Conservation (phyloP, 2,888 invertebrate genomes). For the Brachylomia viminalis region DNA sequence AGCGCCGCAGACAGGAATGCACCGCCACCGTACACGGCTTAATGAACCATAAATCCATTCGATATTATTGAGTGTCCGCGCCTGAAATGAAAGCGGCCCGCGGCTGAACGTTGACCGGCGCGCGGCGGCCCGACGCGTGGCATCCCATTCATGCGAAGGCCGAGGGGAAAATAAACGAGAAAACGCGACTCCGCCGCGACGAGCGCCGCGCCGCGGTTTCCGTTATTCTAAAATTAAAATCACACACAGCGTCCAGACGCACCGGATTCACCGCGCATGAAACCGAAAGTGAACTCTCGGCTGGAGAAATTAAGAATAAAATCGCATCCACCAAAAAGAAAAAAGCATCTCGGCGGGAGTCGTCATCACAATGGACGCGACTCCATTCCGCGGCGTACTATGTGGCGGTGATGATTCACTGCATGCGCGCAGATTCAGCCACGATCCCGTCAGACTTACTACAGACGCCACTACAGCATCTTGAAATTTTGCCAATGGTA, state of each 20-base stretch:
- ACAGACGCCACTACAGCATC: conserved; percentile 85
- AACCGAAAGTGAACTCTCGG: conserved; percentile 76
- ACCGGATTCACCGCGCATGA: conserved; percentile 60
- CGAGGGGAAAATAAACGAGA: conserved; percentile 81
- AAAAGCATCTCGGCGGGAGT: conserved; percentile 78
- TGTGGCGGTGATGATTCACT: conserved; percentile 80
- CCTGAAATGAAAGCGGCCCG: conserved; percentile 73
- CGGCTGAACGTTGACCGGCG: conserved; percentile 78
- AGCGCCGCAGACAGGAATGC: conserved; percentile 67
- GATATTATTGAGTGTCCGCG: conserved; percentile 80
- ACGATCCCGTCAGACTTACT: conserved; percentile 86
- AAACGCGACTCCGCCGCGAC: conserved; percentile 71
- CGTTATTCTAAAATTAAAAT: conserved; percentile 88
- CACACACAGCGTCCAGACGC: conserved; percentile 71
- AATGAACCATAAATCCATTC: conserved; percentile 84
- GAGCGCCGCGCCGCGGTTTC: conserved; percentile 78
- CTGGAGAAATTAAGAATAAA: conserved; percentile 70
- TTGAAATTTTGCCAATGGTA: conserved; percentile 90
- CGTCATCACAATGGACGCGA: conserved; percentile 76
- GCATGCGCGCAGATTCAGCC: conserved; percentile 59
- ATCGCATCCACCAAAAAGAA: conserved; percentile 66
- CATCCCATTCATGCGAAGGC: conserved; percentile 88
- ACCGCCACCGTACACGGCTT: conserved; percentile 68
- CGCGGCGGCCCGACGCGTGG: conserved; percentile 73
- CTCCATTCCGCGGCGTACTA: conserved; percentile 66